Evolutionary conservation across 2,888 invertebrate genomes (phyloP).

Genomic region (Heterodera filipjevi): DNA sequence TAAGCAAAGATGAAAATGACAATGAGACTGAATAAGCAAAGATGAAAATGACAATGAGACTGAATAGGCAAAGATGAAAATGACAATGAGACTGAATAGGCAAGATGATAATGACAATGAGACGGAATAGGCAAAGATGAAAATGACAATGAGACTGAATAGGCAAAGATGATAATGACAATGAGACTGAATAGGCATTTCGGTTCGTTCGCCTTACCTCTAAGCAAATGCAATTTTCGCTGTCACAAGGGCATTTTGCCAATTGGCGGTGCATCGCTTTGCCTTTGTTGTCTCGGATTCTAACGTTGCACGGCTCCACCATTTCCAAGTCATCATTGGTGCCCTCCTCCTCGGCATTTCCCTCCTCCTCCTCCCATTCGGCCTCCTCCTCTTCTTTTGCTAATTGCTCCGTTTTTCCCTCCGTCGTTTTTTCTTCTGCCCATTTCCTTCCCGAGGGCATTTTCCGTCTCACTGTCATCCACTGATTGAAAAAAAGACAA

Average conservation of each 20-base stretch:
- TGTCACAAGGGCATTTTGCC: conserved; percentile 28
- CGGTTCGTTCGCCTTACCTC: conserved; percentile 23
- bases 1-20: no score
- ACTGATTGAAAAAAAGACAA: background rate
- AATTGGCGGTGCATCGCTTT: conserved; percentile 32
- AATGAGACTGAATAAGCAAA: no score
- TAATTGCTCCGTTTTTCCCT: background rate
- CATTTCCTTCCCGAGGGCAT: conserved; percentile 51
- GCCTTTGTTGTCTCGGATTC: conserved; percentile 36
- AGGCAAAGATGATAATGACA: no score
- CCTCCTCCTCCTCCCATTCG: conserved; percentile 61
- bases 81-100: conserved; percentile 10
- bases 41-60: no score
- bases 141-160: no score
- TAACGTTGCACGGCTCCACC: conserved; percentile 8
- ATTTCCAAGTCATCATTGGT: background rate
- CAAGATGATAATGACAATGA: background rate
- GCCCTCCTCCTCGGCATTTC: conserved; percentile 47
- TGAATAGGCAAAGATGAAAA: no score
- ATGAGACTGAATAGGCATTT: no score
- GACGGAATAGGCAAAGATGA: background rate
- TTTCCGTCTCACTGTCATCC: conserved; percentile 17
- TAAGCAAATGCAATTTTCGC: conserved; percentile 39
- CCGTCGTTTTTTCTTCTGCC: conserved; percentile 60
- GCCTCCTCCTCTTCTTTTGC: conserved; percentile 35